Evolutionary conservation across 30 jellyfish, hydroid and myxozoan genomes (phyloP), one percentile per base, ranked within the genome.

Genomic region (Aurelia sp.): DNA sequence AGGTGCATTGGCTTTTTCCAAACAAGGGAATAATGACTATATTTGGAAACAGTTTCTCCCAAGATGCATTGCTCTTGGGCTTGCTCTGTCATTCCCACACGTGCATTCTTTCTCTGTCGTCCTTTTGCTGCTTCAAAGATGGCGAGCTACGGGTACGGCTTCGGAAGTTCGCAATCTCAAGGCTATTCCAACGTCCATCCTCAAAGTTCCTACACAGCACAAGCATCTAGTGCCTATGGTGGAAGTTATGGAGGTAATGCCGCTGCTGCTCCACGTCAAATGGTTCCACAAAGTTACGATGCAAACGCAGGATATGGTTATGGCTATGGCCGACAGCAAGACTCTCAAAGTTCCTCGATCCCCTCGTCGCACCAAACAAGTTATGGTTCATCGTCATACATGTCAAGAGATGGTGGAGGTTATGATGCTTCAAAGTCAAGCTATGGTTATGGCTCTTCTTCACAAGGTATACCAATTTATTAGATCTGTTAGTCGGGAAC

Each of bases 101-200:
- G 50, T 37, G 50, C 50, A 5, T 37, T 37, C 50, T 2, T 7
- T 37, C 50, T 37, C 50, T 37, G 50, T 37, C 50, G 50, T 37
- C 4, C 50, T 37, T 37, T 37, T 72, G 61, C 22, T 20, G 21
- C 64, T 16, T n/a, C 30, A 15, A 65, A 72, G 62, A 92, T 92
- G 98, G 98, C 98, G 73, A 82, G 71, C 89, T 92, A 86, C 81
- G 98, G 98, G 35, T 92, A 86, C 66, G 98, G 98, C 23, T 92
- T 78, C 66, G 98, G 96, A 7, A 82, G 86, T 55, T 67, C 81
- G 21, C 95, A 96, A 47, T 76, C 96, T 11, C 98, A 92, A 65
- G 87, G 95, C 72, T 92, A 92, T 50, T 66, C 96, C 15, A 65
- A 65, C 62, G 90, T 86, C 58, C 98, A 92, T 50, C 90, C 86